These are phyloP conservation scores for Drosophila dunni DNA, from an alignment of 1,140 invertebrate genomes.

Conservation along the genomic window DNA sequence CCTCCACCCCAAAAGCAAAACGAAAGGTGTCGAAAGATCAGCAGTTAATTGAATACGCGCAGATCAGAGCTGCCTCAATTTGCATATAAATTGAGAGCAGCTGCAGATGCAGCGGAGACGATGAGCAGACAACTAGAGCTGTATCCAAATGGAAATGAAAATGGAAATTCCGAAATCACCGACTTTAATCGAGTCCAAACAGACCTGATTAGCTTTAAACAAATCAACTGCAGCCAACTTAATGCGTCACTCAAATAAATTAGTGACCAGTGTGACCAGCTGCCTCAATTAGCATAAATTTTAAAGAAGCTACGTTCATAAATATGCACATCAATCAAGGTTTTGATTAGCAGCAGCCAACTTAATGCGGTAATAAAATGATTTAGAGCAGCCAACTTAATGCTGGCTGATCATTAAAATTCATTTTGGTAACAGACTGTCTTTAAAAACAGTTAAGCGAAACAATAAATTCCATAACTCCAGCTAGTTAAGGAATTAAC, in stretches of 20 bases:
- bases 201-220: background rate
- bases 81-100: constrained; percentile 70
- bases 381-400: background rate
- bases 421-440: background rate
- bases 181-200: no score
- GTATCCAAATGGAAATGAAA: constrained; percentile 51
- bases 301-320: no score
- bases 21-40: constrained; percentile 61
- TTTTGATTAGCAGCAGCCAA: background rate
- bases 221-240: constrained; percentile 17
- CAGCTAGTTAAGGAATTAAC: background rate
- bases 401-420: background rate
- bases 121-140: constrained; percentile 30
- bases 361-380: background rate
- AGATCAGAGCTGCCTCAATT: constrained; percentile 44
- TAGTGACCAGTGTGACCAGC: background rate
- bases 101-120: constrained; percentile 16
- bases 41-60: constrained; percentile 31
- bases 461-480: background rate
- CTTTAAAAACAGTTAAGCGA: background rate
- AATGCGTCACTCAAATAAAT: background rate
- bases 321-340: no score
- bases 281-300: no score
- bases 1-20: constrained; percentile 3
- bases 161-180: background rate